Evolutionary conservation across 2,888 invertebrate species (phyloP).

Genomic region (Unio pictorum): DNA sequence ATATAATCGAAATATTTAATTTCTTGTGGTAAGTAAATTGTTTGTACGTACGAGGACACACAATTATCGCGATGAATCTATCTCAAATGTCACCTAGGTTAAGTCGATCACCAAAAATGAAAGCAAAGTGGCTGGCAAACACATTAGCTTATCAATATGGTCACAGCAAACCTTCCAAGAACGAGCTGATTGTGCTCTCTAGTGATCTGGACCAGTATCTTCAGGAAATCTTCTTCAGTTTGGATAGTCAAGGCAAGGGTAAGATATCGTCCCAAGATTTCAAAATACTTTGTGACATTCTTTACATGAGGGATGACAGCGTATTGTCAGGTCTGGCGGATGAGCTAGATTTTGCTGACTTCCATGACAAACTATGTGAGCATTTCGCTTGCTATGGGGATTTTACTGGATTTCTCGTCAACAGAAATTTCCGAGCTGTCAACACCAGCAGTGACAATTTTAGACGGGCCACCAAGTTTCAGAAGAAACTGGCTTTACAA

Average conservation of each 20-base stretch:
- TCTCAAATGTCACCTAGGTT: conserved; percentile 29
- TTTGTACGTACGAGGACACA: too few species aligned
- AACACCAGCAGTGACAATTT: conserved; percentile 15
- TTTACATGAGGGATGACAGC: conserved; percentile 22
- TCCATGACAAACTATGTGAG: conserved; percentile 32
- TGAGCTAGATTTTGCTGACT: conserved; percentile 28
- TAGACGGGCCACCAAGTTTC: conserved; percentile 26
- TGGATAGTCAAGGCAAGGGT: conserved; percentile 26
- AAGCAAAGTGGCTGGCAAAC: conserved; percentile 37
- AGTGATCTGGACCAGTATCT: conserved; percentile 37
- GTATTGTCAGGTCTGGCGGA: conserved; percentile 1
- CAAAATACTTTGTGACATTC: conserved; percentile 25
- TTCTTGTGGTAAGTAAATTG: too few species aligned
- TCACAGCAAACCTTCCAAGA: conserved; percentile 20
- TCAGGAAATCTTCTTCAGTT: conserved; percentile 35
- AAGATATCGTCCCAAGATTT: conserved; percentile 30
- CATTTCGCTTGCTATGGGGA: conserved; percentile 38
- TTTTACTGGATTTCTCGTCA: conserved; percentile 34
- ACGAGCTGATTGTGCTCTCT: conserved; percentile 28
- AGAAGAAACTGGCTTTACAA: conserved; percentile 23
- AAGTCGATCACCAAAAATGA: conserved; percentile 32
- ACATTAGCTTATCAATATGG: conserved; percentile 39
- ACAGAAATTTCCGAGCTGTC: conserved; percentile 30
- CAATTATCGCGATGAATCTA: conserved; percentile 14
- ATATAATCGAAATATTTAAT: too few species aligned